phyloP scores from a whole-genome alignment of 2,797 vertebrate species.

The Mastacembelus armatus region DNA sequence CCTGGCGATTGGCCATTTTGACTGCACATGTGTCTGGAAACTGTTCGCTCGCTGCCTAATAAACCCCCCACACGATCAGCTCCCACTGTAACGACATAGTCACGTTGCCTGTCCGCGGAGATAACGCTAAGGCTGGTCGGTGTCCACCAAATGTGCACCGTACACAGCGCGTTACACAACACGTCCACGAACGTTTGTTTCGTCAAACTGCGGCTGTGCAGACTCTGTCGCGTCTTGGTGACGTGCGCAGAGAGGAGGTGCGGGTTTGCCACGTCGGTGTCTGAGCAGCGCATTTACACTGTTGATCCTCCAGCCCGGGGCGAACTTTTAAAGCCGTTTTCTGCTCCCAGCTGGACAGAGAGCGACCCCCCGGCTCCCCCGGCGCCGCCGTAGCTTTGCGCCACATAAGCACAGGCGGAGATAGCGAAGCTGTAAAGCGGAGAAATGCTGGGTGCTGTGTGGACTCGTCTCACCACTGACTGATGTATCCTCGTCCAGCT shows the following conservation, averaged over 20 bases:
- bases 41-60: no score
- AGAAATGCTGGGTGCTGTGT: slow-evolving; percentile 68
- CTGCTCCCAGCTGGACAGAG: slow-evolving; percentile 3
- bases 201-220: slow-evolving; percentile 68
- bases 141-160: no score
- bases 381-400: slow-evolving; percentile 15
- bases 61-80: no score
- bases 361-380: slow-evolving; percentile 5
- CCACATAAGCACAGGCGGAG: slow-evolving; percentile 7
- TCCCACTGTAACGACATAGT: no score
- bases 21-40: no score
- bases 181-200: no score
- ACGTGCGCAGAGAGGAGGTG: slow-evolving; percentile 73
- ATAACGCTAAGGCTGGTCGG: no score
- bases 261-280: slow-evolving; percentile 87
- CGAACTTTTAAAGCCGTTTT: slow-evolving; percentile 68
- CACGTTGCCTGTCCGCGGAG: no score
- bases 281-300: slow-evolving; percentile 73
- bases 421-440: slow-evolving; percentile 55
- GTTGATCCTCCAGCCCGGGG: slow-evolving; percentile 64
- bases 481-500: slow-evolving; percentile 82
- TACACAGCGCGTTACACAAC: no score
- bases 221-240: slow-evolving; percentile 77
- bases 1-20: no score
- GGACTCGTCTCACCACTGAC: slow-evolving; percentile 75